phyloP scores from a whole-genome alignment of 2,113 vertebrate genomes.

The Nothobranchius kuhntae region DNA sequence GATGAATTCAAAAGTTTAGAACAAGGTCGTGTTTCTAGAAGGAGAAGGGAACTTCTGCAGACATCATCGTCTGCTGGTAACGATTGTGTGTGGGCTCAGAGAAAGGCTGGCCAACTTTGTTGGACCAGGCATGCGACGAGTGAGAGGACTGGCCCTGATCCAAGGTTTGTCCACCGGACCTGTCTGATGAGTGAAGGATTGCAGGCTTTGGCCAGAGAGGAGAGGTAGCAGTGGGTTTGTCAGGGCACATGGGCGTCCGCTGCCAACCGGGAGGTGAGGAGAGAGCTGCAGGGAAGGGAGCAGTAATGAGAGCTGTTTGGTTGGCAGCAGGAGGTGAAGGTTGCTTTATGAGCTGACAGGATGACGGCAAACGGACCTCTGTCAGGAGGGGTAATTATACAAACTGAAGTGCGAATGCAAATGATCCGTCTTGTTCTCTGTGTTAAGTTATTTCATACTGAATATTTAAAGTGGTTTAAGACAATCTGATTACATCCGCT shows the following conservation, averaged over 20 bases:
- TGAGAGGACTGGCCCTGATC: constrained; percentile 54
- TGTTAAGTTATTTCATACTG: constrained; percentile 29
- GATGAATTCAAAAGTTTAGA: background rate
- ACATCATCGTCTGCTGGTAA: constrained; percentile 17
- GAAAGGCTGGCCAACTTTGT: constrained; percentile 1
- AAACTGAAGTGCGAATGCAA: constrained; percentile 33
- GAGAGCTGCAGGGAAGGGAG: constrained; percentile 33
- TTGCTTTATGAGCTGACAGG: constrained; percentile 31
- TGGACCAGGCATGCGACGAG: constrained; percentile 19
- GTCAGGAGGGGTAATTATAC: constrained; percentile 32
- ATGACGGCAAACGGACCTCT: constrained; percentile 35
- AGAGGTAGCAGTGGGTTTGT: constrained; percentile 51
- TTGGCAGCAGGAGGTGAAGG: constrained; percentile 38
- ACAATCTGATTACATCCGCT: constrained; percentile 28
- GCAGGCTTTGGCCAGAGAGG: constrained; percentile 40
- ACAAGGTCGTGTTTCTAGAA: background rate
- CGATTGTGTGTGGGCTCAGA: constrained; percentile 31
- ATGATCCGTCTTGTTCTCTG: constrained; percentile 27
- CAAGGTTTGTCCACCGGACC: constrained; percentile 50
- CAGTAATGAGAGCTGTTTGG: constrained; percentile 43
- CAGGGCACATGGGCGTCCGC: constrained; percentile 19
- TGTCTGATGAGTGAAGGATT: constrained; percentile 65
- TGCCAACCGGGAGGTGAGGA: constrained; percentile 30
- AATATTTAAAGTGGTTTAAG: constrained; percentile 31
- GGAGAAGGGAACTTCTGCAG: background rate